These are phyloP conservation scores for Enteromius fasciolatus DNA, from an alignment of 2,797 vertebrate genomes.

Conservation along the genomic window DNA sequence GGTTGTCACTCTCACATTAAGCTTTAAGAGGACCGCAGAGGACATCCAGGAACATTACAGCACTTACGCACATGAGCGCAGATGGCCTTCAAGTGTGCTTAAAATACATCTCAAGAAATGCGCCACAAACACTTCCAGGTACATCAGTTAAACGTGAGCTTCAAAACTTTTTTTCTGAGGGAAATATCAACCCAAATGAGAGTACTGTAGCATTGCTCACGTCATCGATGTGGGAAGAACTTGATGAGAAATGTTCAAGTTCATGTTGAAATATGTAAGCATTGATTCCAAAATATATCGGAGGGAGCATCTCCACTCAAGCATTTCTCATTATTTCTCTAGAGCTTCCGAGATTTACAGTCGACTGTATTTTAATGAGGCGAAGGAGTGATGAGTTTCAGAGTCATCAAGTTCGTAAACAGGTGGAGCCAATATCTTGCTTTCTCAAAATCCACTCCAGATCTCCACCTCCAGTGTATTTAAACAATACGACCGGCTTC, in stretches of 20 bases:
- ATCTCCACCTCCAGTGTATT: constrained; percentile 60
- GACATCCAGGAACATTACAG: constrained; percentile 66
- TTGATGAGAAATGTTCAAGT: background rate
- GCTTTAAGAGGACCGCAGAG: constrained; percentile 62
- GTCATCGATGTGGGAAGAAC: background rate
- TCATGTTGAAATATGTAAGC: background rate
- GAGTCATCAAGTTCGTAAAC: constrained; percentile 48
- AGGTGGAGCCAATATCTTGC: constrained; percentile 57
- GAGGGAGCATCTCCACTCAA: background rate
- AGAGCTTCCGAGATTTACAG: background rate
- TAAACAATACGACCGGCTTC: constrained; percentile 46
- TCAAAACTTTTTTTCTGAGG: too few species aligned
- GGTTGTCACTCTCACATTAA: constrained; percentile 66
- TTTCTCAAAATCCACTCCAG: constrained; percentile 56
- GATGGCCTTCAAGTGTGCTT: constrained; percentile 47
- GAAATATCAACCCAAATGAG: background rate
- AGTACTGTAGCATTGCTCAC: background rate
- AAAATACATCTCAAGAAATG: constrained; percentile 18
- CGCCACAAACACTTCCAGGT: background rate
- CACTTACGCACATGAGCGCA: constrained; percentile 42
- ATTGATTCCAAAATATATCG: background rate
- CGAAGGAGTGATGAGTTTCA: constrained; percentile 31
- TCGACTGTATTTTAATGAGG: constrained; percentile 19
- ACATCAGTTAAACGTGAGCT: background rate
- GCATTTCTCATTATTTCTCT: background rate